Evolutionary conservation across 2,797 vertebrate species (phyloP).

Genomic region (Paramormyrops hopkinsi): DNA sequence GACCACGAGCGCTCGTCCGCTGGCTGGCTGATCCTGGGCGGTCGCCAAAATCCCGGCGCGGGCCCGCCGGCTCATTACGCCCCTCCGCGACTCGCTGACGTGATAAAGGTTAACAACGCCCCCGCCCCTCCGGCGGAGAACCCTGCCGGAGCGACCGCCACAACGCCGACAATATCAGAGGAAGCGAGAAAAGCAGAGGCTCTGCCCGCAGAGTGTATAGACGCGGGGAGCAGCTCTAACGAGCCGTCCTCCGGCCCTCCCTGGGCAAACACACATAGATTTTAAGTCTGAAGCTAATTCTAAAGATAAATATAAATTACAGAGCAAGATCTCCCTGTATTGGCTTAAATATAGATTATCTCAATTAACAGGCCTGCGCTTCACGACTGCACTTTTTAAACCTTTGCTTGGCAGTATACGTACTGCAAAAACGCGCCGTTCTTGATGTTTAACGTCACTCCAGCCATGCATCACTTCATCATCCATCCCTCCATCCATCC

Average conservation of each 20-base stretch:
- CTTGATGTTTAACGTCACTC: not conserved
- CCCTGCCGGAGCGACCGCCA: not conserved
- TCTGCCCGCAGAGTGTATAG: not conserved
- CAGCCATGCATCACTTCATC: not conserved
- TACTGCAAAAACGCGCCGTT: not conserved
- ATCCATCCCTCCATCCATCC: not conserved
- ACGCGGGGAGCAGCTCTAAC: not conserved
- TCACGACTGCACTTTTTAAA: not conserved
- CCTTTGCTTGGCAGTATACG: not conserved
- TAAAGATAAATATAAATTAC: not conserved
- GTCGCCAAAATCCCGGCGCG: not conserved
- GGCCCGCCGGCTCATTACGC: not conserved
- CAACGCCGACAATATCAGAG: not conserved
- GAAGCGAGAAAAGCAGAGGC: not conserved
- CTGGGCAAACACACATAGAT: not conserved
- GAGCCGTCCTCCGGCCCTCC: no score
- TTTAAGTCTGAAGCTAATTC: not conserved
- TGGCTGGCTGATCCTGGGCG: not conserved
- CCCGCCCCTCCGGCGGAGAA: not conserved
- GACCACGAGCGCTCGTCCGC: not conserved
- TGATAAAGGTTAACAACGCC: conserved; percentile 14
- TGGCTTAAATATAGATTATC: not conserved
- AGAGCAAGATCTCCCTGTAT: not conserved
- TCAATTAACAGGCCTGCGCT: not conserved
- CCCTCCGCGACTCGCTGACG: not conserved